Base-by-base conservation (phyloP, 2,113 vertebrate species). In the Syngnathus scovelli region DNA sequence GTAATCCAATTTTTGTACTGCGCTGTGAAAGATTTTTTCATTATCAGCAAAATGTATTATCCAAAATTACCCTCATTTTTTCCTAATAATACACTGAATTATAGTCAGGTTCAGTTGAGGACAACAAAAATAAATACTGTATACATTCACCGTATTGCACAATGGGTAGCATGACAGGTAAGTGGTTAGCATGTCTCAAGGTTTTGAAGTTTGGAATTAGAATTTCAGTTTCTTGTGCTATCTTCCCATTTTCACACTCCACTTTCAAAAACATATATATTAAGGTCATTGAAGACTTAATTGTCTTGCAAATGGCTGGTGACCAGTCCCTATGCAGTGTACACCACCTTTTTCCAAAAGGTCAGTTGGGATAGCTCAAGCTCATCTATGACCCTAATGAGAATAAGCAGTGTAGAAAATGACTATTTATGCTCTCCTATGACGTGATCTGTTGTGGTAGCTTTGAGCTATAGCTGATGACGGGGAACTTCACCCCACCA, bases 91-190 rank as follows among this genome's bases (percentile, higher is more conserved):
- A 72, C 66, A 6, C 71, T 86, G 58, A 61, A 80, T 78, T 63
- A 67, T 66, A 72, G 67, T 61, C 43, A 10, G 63, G 61, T 73
- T 61, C 62, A 73, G 72, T 52, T 64, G 72, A 78, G 80, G 65
- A 78, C 6, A 61, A 80, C 72, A 83, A 12, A 46, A 46, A 46
- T 85, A 82, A 33, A 33, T 33, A 33, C 88, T 39, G 39, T 39
- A 86, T 72, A 81, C 80, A 87, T 86, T 87, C 84, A 90, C 78
- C 58, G 66, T 77, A 75, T 75, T 68, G 72, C 68, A 87, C 86
- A 27, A 58, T 58, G 44, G 13, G 5, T 13, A 13, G 3, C 12
- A 46, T 2, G 44, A 3, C 15, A 13, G 4, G 5, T 46, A 4
- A 46, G 4, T 46, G 3, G 44, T 16, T 46, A 16, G 10, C 39